phyloP scores from a whole-genome alignment of 2,888 invertebrate species.

The Protonemura montana region DNA sequence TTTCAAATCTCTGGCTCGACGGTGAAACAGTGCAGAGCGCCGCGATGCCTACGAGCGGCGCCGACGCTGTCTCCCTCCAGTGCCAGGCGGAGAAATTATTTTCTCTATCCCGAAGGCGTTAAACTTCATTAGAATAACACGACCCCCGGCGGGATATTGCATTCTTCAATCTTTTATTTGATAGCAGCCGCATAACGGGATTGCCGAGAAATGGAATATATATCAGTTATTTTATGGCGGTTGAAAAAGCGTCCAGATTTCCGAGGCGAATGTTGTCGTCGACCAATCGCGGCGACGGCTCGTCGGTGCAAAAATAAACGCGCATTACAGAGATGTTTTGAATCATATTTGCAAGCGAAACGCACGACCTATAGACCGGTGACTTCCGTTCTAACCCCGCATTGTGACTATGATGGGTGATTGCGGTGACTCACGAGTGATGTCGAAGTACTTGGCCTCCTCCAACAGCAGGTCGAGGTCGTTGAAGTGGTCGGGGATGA shows the following conservation, averaged over 20 bases:
- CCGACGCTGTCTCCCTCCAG: background rate
- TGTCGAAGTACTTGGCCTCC: conserved; percentile 91
- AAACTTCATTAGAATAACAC: background rate
- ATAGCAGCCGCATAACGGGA: background rate
- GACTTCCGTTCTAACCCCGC: too few relatives aligned
- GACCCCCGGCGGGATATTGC: background rate
- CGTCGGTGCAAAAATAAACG: too few relatives aligned
- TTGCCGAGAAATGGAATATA: too few relatives aligned
- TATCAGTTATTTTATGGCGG: too few relatives aligned
- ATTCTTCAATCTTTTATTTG: background rate
- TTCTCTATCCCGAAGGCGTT: background rate
- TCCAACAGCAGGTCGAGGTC: conserved; percentile 87
- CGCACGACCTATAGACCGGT: too few relatives aligned
- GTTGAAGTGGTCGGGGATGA: conserved; percentile 86
- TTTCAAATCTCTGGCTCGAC: conserved; percentile 62
- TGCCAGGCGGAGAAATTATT: background rate
- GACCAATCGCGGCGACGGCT: too few relatives aligned
- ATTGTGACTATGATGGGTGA: too few relatives aligned
- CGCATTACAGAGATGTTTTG: too few relatives aligned
- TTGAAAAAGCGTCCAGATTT: too few relatives aligned
- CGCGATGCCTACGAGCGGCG: background rate
- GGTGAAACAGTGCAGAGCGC: background rate
- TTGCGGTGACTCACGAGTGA: conserved; percentile 73
- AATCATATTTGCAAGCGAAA: too few relatives aligned
- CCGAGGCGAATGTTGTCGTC: too few relatives aligned